Conservation (phyloP, 2,888 invertebrate species). For the Harmothoe impar region DNA sequence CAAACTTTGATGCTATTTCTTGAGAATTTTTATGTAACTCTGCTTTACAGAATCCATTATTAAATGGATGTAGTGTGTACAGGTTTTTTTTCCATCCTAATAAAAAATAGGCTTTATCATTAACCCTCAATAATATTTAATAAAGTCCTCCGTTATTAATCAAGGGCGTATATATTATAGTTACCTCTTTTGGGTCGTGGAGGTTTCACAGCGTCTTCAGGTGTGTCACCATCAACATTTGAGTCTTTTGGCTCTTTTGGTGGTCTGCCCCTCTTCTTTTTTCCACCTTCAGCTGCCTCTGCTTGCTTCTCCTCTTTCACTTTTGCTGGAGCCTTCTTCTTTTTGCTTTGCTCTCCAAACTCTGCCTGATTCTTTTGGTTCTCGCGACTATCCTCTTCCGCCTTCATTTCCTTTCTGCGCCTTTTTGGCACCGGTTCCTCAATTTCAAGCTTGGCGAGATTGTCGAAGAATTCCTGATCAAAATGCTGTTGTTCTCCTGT, state of each 20-base stretch:
- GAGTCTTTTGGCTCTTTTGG: neutral
- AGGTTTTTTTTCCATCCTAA: too few relatives aligned
- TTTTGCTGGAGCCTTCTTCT: neutral
- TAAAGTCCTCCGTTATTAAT: too few relatives aligned
- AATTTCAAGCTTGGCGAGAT: conserved; percentile 43
- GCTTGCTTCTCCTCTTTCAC: neutral
- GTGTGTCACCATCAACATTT: neutral
- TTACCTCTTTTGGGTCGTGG: too few relatives aligned
- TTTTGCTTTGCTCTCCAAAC: neutral
- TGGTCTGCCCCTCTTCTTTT: neutral
- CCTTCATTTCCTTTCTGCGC: neutral
- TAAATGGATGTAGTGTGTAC: too few relatives aligned
- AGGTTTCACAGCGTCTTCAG: too few relatives aligned
- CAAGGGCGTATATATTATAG: too few relatives aligned
- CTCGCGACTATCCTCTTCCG: neutral
- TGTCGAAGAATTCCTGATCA: conserved; percentile 58
- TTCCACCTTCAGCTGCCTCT: neutral
- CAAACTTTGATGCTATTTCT: too few relatives aligned
- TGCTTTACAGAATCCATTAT: too few relatives aligned
- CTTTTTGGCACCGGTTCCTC: neutral
- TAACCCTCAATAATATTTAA: too few relatives aligned
- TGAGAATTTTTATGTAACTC: too few relatives aligned
- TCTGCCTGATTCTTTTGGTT: conserved; percentile 16
- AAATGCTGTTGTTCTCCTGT: conserved; percentile 54
- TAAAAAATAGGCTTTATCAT: too few relatives aligned